Base-by-base conservation (phyloP, 35 echinoderm and acorn worm species). In the Apostichopus californicus region DNA sequence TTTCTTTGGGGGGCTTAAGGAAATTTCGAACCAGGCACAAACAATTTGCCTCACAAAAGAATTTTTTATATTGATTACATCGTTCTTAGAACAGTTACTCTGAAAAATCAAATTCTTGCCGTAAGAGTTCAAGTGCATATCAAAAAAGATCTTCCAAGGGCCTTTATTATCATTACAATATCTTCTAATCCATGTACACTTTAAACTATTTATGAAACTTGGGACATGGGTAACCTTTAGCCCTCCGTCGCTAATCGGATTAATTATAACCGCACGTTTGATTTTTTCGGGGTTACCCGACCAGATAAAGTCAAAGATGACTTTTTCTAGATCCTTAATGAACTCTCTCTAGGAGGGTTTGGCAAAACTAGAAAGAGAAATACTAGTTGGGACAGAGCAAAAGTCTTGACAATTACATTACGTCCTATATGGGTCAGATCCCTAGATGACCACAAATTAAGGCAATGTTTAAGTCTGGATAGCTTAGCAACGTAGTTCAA, bases 251-350 rank as follows among this genome's bases (percentile, higher is more conserved):
- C 77, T 20, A 21, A 26, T 26, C 10, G 77, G 7, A 78, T 78
- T 78, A 20, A 23, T 46, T 9, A 78, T 22, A 26, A 78, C 77
- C 1, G 77, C 17, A 9, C 21, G 12, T 46, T 78, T 78, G 23
- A 78, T 21, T 18, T 78, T 78, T 14, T 78, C 77, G 17, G 77
- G 77, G 23, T 78, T 78, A 18, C 77, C 77, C 7, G 77, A 78
- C 77, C 17, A 78, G 24, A 78, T 78, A 78, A 78, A 78, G 34
- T 78, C 77, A 24, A 78, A 78, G 23, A 14, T 78, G 17, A 78
- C 23, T 78, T 20, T 78, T 22, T 78, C 77, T 78, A 78, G 7
- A 26, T 78, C 21, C 21, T 78, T 78, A 9, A 78, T 78, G 20
- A n/a, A 23, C 9, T 78, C 77, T 21, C 34, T 25, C 24, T 25